Evolutionary conservation across 2,113 vertebrate species (phyloP), one percentile per base, ranked within the genome.

Genomic region (Lagenorhynchus albirostris): DNA sequence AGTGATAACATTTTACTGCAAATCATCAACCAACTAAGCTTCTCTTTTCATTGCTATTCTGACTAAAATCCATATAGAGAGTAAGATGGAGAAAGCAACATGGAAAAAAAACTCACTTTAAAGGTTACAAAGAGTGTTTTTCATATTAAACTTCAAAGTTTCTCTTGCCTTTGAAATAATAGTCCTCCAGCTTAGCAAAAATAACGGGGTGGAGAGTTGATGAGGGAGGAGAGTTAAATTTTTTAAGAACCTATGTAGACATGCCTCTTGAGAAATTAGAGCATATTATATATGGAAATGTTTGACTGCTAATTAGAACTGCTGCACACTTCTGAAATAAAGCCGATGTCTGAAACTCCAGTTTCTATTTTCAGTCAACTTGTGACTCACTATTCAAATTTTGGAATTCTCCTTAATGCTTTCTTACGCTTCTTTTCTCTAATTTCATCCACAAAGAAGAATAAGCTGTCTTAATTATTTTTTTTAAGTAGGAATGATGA

Each of bases 261-360:
- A 21, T n/a, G 14, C 76, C 23, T 88, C 33, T 23, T 85, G 38
- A 93, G 71, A 88, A 97, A 95, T 96, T 89, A 93, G 3, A 67
- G 11, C 11, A 41, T 62, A 73, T 53, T 89, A 44, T 50, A 50
- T 73, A 74, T 68, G 17, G 31, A 96, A 84, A 73, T 95, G 1
- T 4, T 44, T 76, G 8, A 44, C 4, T 82, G 7, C 44, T 94
- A 86, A 91, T 85, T 82, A 93, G 25, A 90, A 81, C 14, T 71
- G 14, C 38, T 74, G 2, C 7, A 82, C 1, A 1, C 2, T 76
- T 94, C 58, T 70, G 58, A 70, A 88, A 76, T 12, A 55, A 92
- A 93, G 2, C 11, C 13, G 29, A 0, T 47, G 6, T 63, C 5
- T 85, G n/a, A 77, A 71, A 33, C 21, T 47, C 47, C 7, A 36